phyloP scores from a whole-genome alignment of 2,113 vertebrate species.

The Calonectris borealis region DNA sequence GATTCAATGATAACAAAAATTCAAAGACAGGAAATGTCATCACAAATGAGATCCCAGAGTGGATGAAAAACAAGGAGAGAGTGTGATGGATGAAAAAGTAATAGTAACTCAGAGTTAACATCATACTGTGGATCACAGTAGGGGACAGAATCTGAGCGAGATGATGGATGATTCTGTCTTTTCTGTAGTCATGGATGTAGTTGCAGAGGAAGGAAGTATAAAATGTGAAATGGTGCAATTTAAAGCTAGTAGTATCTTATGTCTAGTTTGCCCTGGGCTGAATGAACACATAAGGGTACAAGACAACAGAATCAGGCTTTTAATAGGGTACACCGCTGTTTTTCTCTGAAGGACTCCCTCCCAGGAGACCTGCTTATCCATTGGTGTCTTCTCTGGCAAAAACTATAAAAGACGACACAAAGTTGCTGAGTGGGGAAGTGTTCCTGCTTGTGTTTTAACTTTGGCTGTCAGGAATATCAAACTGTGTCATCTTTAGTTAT shows the following conservation, averaged over 20 bases:
- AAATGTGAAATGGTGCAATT: not conserved
- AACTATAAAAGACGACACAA: not conserved
- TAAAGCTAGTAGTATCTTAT: not conserved
- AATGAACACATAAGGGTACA: not conserved
- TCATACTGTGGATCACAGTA: slow-evolving; percentile 1
- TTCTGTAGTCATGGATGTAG: not conserved
- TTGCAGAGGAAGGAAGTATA: not conserved
- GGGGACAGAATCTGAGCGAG: not conserved
- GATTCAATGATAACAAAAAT: not conserved
- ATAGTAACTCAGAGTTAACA: not conserved
- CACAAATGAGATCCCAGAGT: not conserved
- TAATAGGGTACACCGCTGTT: not conserved
- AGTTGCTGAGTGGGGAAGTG: not conserved
- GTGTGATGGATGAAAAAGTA: slow-evolving; percentile 41
- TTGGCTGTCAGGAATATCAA: not conserved
- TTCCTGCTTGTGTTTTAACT: not conserved
- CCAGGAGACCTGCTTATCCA: not conserved
- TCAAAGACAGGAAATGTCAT: not conserved
- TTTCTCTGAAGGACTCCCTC: not conserved
- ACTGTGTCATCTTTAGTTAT: not conserved
- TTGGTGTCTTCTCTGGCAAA: not conserved
- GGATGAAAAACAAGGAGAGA: slow-evolving; percentile 12
- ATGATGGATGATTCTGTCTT: slow-evolving; percentile 53
- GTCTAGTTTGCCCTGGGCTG: not conserved
- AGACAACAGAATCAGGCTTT: not conserved